Evolutionary conservation across 2,888 invertebrate species (phyloP).

Genomic region (Griposia aprilina): DNA sequence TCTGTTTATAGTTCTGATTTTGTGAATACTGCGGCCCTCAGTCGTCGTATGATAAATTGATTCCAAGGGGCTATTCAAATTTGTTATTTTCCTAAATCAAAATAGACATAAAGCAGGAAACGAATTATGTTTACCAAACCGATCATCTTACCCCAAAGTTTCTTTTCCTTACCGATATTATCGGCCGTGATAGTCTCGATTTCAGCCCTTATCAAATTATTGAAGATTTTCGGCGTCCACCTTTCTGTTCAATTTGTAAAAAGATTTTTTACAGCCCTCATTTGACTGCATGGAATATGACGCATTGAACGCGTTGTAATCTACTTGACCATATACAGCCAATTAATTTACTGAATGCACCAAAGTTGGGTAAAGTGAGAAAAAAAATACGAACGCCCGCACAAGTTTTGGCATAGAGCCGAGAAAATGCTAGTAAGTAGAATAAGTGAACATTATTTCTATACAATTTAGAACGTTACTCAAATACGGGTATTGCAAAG

Average conservation of each 20-base stretch:
- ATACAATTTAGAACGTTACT: slow-evolving; percentile 57
- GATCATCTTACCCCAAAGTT: slow-evolving; percentile 9
- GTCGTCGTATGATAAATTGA: slow-evolving; percentile 15
- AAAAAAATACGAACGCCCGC: slow-evolving; percentile 26
- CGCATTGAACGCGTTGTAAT: slow-evolving; percentile 11
- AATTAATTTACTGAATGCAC: slow-evolving; percentile 58
- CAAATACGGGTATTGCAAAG: slow-evolving; percentile 59
- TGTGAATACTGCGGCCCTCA: slow-evolving; percentile 7
- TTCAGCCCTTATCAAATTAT: slow-evolving; percentile 2
- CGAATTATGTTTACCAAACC: slow-evolving; percentile 24
- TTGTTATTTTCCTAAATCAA: slow-evolving; percentile 33
- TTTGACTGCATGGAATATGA: neutral
- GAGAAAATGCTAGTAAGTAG: slow-evolving; percentile 51
- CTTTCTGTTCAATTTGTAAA: neutral
- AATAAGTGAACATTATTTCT: slow-evolving; percentile 60
- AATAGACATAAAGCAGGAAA: slow-evolving; percentile 20
- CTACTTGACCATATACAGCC: slow-evolving; percentile 29
- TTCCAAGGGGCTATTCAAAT: neutral
- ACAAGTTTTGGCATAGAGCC: slow-evolving; percentile 64
- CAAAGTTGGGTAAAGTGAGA: slow-evolving; percentile 46
- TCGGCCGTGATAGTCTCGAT: neutral
- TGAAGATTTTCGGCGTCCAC: neutral
- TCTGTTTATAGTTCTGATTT: neutral
- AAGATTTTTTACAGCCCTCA: neutral
- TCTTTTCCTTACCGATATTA: neutral